Evolutionary conservation across 1,140 invertebrate species (phyloP), one percentile per base, ranked within the genome.

Genomic region (Trichomalopsis sarcophagae): DNA sequence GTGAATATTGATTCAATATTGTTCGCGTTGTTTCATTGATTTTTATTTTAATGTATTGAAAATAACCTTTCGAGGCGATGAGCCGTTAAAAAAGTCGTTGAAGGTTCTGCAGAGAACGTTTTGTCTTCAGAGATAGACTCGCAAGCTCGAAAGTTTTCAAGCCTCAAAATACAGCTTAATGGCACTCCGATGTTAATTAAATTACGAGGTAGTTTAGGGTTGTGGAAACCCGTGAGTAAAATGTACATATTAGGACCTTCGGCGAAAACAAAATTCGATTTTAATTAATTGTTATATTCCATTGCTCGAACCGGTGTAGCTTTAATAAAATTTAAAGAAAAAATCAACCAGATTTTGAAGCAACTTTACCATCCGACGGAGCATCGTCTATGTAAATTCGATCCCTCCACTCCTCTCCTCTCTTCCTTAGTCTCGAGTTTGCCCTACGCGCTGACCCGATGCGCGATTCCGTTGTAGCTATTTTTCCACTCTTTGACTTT

Each of bases 371-470:
- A 73, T 94, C 91, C 23, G 87, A 82, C 0, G 94, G 94, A 85
- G 91, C 93, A 81, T 95, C 94, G 82, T 94, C 93, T 1, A 94
- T 88, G 81, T 93, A 94, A 17, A 92, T 88, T 86, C 91, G 92
- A 86, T 94, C 93, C 81, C 93, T 91, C 94, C 94, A 94, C 86
- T 94, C 94, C 87, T 95, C 94, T 13, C 92, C 93, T n/a, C 94
- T 89, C 47, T 92, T 92, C 55, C 92, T 89, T 62, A 94, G 89
- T 66, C 87, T 87, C 5, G 94, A 94, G 82, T 93, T 94, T 82
- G 91, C 91, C 81, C 78, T 73, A 9, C 68, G 40, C 9, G 50
- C 36, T 11, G 81, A 33, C 62, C 68, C 14, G 40, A 21, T 14
- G 44, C 55, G 55, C 5, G 14, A 36, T 68, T 17, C 21, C 30